These are phyloP conservation scores for Ivindomyrus marchei DNA, from an alignment of 2,113 vertebrate genomes.

Conservation along the genomic window DNA sequence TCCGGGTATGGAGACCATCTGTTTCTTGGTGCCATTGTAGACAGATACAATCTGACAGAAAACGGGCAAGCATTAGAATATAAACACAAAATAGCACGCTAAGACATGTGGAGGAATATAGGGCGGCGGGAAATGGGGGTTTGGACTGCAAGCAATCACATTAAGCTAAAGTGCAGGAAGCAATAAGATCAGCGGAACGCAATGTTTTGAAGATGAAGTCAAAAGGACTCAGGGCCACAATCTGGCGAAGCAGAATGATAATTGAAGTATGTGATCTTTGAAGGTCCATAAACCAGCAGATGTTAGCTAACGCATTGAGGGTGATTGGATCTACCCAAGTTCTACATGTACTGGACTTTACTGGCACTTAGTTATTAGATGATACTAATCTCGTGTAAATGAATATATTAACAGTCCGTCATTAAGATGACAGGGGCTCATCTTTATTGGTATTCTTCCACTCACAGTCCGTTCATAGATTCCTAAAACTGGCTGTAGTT, in stretches of 20 bases:
- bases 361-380: constrained; percentile 10
- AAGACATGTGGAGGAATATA: not conserved
- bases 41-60: constrained; percentile 67
- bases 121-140: not conserved
- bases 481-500: not conserved
- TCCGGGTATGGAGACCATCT: constrained; percentile 59
- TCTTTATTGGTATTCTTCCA: constrained; percentile 10
- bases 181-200: not conserved
- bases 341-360: not conserved
- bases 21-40: constrained; percentile 73
- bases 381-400: not conserved
- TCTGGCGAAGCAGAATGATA: not conserved
- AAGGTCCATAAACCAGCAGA: not conserved
- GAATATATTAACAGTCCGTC: constrained; percentile 19
- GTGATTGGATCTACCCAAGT: not conserved
- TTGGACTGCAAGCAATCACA: not conserved
- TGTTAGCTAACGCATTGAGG: not conserved
- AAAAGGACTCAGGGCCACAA: not conserved
- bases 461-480: not conserved
- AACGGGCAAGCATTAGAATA: not conserved
- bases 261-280: not conserved
- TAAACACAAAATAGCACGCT: not conserved
- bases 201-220: not conserved
- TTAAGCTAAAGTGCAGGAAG: not conserved
- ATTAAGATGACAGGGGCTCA: constrained; percentile 21